These are phyloP conservation scores for Ginglymostoma cirratum DNA, from an alignment of 2,113 vertebrate species.

Conservation along the genomic window DNA sequence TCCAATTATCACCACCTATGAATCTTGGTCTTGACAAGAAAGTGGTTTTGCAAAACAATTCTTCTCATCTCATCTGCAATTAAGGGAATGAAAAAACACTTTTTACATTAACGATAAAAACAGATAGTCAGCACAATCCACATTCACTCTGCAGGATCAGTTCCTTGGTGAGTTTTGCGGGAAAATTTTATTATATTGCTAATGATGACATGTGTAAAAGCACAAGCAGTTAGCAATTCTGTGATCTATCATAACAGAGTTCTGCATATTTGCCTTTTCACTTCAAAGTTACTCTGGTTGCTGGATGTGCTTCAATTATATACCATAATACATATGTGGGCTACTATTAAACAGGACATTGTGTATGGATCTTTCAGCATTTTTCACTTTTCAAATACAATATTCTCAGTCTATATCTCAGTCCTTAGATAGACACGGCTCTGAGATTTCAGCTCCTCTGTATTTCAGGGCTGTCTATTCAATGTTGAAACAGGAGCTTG, in stretches of 20 bases:
- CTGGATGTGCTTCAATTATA: background rate
- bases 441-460: background rate
- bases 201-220: background rate
- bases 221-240: background rate
- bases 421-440: background rate
- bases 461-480: background rate
- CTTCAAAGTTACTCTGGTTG: background rate
- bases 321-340: background rate
- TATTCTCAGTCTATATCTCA: background rate
- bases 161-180: background rate
- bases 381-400: background rate
- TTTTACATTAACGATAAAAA: background rate
- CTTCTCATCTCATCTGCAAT: background rate
- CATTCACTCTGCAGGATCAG: background rate
- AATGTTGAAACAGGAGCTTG: background rate
- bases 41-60: background rate
- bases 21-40: background rate
- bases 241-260: background rate
- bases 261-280: background rate
- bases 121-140: background rate
- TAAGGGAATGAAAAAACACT: background rate
- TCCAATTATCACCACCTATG: background rate
- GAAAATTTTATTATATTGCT: background rate
- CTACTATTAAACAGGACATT: background rate
- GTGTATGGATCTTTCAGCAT: background rate